Conservation (phyloP, 2,888 invertebrate genomes). For the Idaea aversata region DNA sequence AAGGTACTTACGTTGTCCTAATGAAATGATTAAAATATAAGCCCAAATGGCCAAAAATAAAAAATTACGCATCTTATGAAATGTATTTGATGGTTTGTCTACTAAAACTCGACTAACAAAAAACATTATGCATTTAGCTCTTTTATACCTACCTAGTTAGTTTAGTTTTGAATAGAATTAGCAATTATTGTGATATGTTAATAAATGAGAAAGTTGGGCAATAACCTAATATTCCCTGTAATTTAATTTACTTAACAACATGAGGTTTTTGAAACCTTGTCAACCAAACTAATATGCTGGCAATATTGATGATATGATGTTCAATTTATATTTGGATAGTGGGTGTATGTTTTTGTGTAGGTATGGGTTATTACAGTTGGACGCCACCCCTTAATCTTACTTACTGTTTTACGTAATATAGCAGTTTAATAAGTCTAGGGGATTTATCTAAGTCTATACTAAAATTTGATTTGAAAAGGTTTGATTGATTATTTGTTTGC, state of each 20-base stretch:
- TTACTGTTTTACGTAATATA: too few species aligned
- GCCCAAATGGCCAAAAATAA: background rate
- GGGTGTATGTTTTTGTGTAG: too few species aligned
- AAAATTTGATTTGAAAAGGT: too few species aligned
- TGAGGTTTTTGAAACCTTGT: too few species aligned
- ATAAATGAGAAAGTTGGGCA: background rate
- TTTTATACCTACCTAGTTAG: background rate
- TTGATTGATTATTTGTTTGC: too few species aligned
- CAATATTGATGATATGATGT: too few species aligned
- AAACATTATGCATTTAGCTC: background rate
- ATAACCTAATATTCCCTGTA: background rate
- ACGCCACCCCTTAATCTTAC: too few species aligned
- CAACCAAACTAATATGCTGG: too few species aligned
- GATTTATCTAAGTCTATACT: too few species aligned
- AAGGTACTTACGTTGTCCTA: background rate
- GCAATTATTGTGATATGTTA: background rate
- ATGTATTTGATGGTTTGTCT: background rate
- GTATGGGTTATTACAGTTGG: too few species aligned
- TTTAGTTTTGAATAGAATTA: background rate
- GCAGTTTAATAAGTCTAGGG: too few species aligned
- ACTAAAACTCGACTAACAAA: background rate
- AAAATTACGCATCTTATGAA: background rate
- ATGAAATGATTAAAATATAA: background rate
- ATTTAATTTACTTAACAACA: background rate
- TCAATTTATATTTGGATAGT: too few species aligned